These are phyloP conservation scores for Merluccius polli DNA, from an alignment of 2,797 vertebrate genomes.

Conservation along the genomic window DNA sequence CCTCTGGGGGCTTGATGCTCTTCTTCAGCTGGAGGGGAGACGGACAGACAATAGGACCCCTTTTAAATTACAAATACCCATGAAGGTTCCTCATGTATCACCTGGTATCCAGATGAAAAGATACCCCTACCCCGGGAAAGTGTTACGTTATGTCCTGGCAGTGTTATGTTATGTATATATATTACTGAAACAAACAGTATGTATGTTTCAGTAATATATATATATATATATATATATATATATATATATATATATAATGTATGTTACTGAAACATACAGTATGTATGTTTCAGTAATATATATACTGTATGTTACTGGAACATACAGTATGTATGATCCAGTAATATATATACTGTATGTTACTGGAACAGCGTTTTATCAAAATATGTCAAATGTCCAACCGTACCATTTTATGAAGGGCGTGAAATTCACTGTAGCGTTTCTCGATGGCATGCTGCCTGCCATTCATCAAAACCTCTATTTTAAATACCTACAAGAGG, in stretches of 20 bases:
- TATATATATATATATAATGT: too few relatives aligned
- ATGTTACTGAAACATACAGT: too few relatives aligned
- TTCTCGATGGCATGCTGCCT: slow-evolving; percentile 94
- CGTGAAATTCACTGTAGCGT: slow-evolving; percentile 96
- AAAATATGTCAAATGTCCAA: not conserved
- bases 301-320: not conserved
- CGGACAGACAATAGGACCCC: not conserved
- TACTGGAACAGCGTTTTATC: too few relatives aligned
- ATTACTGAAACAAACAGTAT: too few relatives aligned
- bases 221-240: too few relatives aligned
- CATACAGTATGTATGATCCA: too few relatives aligned
- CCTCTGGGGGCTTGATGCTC: slow-evolving; percentile 93
- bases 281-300: too few relatives aligned
- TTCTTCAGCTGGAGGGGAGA: slow-evolving; percentile 84
- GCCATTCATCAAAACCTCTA: slow-evolving; percentile 92
- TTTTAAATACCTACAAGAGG: slow-evolving; percentile 88
- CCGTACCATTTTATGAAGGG: slow-evolving; percentile 94
- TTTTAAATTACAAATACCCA: not conserved
- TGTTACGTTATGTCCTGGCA: too few relatives aligned
- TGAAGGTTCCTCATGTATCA: not conserved
- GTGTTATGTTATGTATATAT: too few relatives aligned
- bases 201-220: too few relatives aligned
- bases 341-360: not conserved
- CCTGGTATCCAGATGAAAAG: too few relatives aligned
- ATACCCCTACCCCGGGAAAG: too few relatives aligned